These are phyloP conservation scores for Mylabris sibirica DNA, from an alignment of 2,888 invertebrate genomes.

Conservation along the genomic window DNA sequence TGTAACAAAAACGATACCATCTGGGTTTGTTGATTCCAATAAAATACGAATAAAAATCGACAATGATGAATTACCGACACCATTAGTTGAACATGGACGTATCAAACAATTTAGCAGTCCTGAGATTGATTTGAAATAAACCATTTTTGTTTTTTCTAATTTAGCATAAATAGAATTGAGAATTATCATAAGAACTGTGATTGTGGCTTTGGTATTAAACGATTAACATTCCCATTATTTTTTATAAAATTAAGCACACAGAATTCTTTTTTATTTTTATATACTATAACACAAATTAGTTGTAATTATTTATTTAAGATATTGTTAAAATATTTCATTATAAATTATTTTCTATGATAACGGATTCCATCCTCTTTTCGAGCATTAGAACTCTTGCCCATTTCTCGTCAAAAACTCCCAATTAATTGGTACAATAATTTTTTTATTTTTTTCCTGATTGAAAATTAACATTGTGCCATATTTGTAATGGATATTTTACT, in stretches of 20 bases:
- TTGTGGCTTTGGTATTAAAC: conserved; percentile 1
- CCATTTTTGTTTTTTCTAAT: neutral
- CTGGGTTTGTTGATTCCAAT: conserved; percentile 71
- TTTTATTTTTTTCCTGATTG: neutral
- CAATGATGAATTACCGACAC: conserved; percentile 73
- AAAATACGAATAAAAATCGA: conserved; percentile 76
- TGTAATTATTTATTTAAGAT: neutral
- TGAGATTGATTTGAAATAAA: conserved; percentile 56
- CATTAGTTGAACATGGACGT: conserved; percentile 69
- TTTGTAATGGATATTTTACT: conserved; percentile 21
- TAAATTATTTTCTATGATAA: neutral
- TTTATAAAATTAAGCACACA: neutral
- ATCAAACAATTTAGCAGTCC: conserved; percentile 58
- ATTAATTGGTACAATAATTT: conserved; percentile 1
- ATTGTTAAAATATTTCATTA: neutral
- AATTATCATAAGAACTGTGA: conserved; percentile 15
- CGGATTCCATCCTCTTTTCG: conserved; percentile 22
- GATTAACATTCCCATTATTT: neutral
- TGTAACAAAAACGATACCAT: conserved; percentile 61
- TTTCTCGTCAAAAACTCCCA: neutral
- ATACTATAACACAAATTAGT: no score
- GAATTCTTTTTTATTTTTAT: no score
- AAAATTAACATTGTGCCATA: conserved; percentile 28
- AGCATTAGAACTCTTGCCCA: neutral
- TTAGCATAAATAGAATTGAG: neutral